These are phyloP conservation scores for Eucidaris tribuloides DNA, from an alignment of 35 echinoderm and acorn worm genomes.

Conservation along the genomic window DNA sequence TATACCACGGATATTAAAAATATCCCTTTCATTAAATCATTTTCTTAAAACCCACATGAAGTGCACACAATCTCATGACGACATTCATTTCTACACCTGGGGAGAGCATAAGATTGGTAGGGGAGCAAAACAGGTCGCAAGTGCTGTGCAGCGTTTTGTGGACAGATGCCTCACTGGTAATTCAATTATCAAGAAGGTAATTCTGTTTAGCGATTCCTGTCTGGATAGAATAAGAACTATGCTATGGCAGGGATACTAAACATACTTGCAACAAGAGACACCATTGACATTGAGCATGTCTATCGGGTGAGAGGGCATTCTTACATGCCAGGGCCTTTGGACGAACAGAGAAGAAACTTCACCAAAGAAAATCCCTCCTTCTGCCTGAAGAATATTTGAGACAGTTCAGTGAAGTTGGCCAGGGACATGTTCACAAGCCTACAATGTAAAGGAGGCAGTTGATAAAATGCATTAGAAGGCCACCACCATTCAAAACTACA, in stretches of 20 bases:
- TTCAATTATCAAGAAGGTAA: neutral
- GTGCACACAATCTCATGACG: neutral
- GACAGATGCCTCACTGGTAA: neutral
- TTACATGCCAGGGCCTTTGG: too few relatives aligned
- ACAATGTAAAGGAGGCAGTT: too few relatives aligned
- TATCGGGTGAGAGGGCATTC: conserved; percentile 23
- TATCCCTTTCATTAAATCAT: too few relatives aligned
- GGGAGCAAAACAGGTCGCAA: conserved; percentile 31
- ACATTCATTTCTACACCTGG: conserved; percentile 31
- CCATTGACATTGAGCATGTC: neutral
- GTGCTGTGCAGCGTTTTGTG: conserved; percentile 22
- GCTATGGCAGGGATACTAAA: neutral
- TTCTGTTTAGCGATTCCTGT: conserved; percentile 42
- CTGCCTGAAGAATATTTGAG: too few relatives aligned
- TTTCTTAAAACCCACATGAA: too few relatives aligned
- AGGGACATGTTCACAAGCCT: too few relatives aligned
- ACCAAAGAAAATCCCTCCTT: too few relatives aligned
- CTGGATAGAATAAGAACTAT: conserved; percentile 33
- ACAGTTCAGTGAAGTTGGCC: too few relatives aligned
- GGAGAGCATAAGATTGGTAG: conserved; percentile 35
- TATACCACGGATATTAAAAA: too few relatives aligned
- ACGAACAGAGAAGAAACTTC: too few relatives aligned
- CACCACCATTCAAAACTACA: too few relatives aligned
- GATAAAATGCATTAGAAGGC: too few relatives aligned
- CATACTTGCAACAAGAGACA: conserved; percentile 17